These are phyloP conservation scores for Platalea minor DNA, from an alignment of 2,797 vertebrate species.

Conservation along the genomic window DNA sequence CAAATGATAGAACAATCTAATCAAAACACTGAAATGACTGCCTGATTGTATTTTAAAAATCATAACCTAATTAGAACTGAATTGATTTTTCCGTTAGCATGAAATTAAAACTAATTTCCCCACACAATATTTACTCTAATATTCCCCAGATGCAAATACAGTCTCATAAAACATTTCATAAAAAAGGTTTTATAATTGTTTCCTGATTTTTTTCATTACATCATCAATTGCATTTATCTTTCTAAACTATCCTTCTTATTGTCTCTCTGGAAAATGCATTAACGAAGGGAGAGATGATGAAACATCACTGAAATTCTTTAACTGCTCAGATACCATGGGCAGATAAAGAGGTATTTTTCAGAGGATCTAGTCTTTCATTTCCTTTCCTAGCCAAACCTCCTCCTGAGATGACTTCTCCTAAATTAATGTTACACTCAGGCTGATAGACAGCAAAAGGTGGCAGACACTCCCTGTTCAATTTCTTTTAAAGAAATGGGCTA, in stretches of 20 bases:
- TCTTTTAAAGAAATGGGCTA: conserved; percentile 45
- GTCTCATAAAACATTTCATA: conserved; percentile 69
- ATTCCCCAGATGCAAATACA: conserved; percentile 73
- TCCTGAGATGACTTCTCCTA: conserved; percentile 43
- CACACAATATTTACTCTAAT: conserved; percentile 71
- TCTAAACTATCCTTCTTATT: conserved; percentile 32
- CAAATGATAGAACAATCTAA: conserved; percentile 71
- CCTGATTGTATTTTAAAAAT: conserved; percentile 72
- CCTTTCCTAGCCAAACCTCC: conserved; percentile 13
- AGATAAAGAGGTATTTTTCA: conserved; percentile 30
- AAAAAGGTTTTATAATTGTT: conserved; percentile 66
- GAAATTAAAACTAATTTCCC: conserved; percentile 76
- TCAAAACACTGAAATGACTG: conserved; percentile 70
- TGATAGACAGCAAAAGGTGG: conserved; percentile 57
- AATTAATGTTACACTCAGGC: conserved; percentile 45
- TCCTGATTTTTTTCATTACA: conserved; percentile 68
- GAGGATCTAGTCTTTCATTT: conserved; percentile 39
- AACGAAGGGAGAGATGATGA: not conserved
- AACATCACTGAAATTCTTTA: conserved; percentile 42
- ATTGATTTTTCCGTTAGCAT: conserved; percentile 75
- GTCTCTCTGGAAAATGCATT: conserved; percentile 18
- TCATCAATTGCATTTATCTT: conserved; percentile 62
- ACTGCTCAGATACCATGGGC: not conserved
- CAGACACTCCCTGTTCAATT: conserved; percentile 39
- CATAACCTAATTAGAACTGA: conserved; percentile 70